Evolutionary conservation across 2,888 invertebrate species (phyloP), one percentile per base, ranked within the genome.

Genomic region (Hirtodrosophila alboralis): DNA sequence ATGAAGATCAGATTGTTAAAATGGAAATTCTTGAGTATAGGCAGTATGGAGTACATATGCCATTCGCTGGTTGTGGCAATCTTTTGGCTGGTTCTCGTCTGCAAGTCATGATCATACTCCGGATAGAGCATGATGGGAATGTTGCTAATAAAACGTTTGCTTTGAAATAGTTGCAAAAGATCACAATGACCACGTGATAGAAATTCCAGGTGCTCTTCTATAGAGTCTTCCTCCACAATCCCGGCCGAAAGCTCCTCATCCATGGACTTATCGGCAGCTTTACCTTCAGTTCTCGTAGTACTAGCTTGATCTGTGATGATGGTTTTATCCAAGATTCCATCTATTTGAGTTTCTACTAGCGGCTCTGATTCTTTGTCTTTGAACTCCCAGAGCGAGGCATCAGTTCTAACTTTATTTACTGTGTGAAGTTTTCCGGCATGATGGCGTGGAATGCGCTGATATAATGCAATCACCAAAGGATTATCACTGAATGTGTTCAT

Each of bases 31-130:
- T 86, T 88, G 6, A 89, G 57, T 1, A 85, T 41, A 3, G 88
- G 89, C 45, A 88, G 44, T 7, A 88, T 67, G 1, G 88, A 83
- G 58, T 89, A 89, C 67, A 88, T 78, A 36, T 86, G 74, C 89
- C 89, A 89, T 0, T 58, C 13, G 3, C 61, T 69, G 13, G 45
- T 44, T 0, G 80, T 49, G 1, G 83, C 67, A 8, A 67, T 56
- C 31, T 69, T 72, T 0, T 59, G 57, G 4, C 27, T 34, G 1
- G 53, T 45, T 0, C 4, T 1, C 0, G 53, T 54, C 28, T 60
- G 27, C 4, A 66, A 21, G 0, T 30, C 12, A 4, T 4, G 36
- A 2, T 43, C 14, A n/a, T 74, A 73, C 6, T 61, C 38, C 4
- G 83, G 81, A 34, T 83, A 79, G 3, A 83, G 47, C 26, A 51